Conservation (phyloP, 2,888 invertebrate species). For the Entomobrya multifasciata region DNA sequence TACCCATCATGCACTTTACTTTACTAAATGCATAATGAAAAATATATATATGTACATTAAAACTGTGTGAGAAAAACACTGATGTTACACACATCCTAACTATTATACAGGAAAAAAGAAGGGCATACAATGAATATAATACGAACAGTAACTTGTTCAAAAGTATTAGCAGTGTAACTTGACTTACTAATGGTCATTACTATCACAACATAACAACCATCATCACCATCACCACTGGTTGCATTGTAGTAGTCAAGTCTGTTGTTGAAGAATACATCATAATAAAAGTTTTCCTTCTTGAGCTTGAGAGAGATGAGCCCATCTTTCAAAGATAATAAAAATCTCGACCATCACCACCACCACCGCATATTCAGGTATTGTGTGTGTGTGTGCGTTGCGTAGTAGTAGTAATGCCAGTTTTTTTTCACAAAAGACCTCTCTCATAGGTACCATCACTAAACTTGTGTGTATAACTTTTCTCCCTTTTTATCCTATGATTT, state of each 20-base stretch:
- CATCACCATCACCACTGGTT: not conserved
- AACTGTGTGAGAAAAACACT: no score
- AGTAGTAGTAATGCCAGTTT: not conserved
- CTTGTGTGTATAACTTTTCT: slow-evolving; percentile 46
- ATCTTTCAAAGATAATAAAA: slow-evolving; percentile 28
- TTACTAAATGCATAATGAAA: no score
- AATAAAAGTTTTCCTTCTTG: slow-evolving; percentile 24
- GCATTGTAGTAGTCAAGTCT: not conserved
- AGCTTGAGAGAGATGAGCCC: no score
- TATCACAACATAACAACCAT: not conserved
- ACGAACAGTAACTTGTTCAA: not conserved
- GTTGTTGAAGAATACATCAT: not conserved
- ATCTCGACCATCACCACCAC: not conserved
- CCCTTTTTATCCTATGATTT: slow-evolving; percentile 47
- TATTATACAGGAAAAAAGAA: no score
- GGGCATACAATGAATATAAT: slow-evolving; percentile 24
- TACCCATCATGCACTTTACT: no score
- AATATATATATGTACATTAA: no score
- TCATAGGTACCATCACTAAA: slow-evolving; percentile 34
- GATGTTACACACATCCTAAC: no score
- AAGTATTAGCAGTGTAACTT: not conserved
- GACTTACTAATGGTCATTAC: no score
- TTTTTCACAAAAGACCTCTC: not conserved
- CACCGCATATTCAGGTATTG: slow-evolving; percentile 34
- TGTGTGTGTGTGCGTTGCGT: slow-evolving; percentile 9